Base-by-base conservation (phyloP, 1,140 invertebrate species). In the Portunus trituberculatus region DNA sequence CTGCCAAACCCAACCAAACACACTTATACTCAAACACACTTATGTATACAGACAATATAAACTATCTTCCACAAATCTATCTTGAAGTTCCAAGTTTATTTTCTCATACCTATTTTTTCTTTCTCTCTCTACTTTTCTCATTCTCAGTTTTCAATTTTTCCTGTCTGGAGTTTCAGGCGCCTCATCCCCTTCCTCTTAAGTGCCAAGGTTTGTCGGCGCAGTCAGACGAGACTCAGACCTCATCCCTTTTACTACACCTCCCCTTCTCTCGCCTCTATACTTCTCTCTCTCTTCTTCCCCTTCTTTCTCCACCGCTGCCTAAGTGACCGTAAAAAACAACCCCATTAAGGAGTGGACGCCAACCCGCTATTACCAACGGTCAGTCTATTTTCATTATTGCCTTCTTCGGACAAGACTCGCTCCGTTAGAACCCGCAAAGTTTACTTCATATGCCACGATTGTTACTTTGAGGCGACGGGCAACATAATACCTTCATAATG, bases 291-390 rank as follows among this genome's bases (percentile, higher is more conserved):
- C 59, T 25, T 25, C 20, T 20, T 76, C 52, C 52, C 20, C 52
- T 20, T 76, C 67, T 25, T 76, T 20, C 67, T 76, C 67, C 67
- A 3, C 59, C 25, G 12, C 67, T 20, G 12, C 20, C 67, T 76
- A 76, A 76, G 67, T 76, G 67, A n/a, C 67, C 67, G 67, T 76
- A 76, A 76, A 76, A 76, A 76, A 76, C 67, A 76, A 76, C 10
- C 4, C 67, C 67, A 76, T 76, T 76, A 76, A 76, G 67, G n/a
- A n/a, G 67, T 25, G 67, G 67, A 76, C 67, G 67, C 67, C 67
- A n/a, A 20, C 67, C 67, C 25, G n/a, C 67, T 20, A 76, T 76
- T 76, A 76, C 16, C 67, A 76, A 1, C 20, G n/a, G 20, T n/a
- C 67, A 2, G 67, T 25, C 67, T 76, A 76, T 76, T 20, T 76